Base-by-base conservation (phyloP, 92 coral and sea anemone genomes). In the Phymanthus crucifer region DNA sequence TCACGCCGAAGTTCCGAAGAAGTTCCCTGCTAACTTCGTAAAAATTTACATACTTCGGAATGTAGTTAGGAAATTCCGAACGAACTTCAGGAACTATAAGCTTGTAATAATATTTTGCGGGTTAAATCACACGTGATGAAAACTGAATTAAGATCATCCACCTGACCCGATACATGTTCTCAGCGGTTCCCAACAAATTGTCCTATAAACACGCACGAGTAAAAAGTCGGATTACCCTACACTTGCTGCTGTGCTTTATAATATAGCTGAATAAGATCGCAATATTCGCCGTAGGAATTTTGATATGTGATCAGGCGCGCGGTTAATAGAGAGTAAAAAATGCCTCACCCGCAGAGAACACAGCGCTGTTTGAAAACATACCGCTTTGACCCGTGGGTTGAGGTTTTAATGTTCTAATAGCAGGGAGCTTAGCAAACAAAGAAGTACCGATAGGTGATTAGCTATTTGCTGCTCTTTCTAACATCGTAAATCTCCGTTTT, bases 331-430 rank as follows among this genome's bases (percentile, higher is more conserved):
- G 36, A 61, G 68, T 34, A 24, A 29, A 27, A 27, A 13, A 6
- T 29, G 14, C 2, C 11, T 24, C 68, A 6, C 68, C 68, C 68
- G 68, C 34, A 61, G 68, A 34, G 18, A 61, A 21, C 68, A 17
- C 68, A 61, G 29, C 68, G 29, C 33, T 26, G 26, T 17, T 61
- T 61, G 29, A 61, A 23, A 71, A 71, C 29, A 40, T 1, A 48
- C 75, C 75, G 57, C 52, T 8, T 18, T 71, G 75, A 71, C 75
- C 75, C 26, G 23, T 2, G 75, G 40, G 6, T 40, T 36, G 57
- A 45, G 31, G 50, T 23, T 36, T 36, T 38, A 71, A 1, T 27
- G 56, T 71, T 35, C 18, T 71, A 45, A 71, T 71, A 71, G 75
- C 52, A 24, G 75, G 75, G 75, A 36, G 75, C 75, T 36, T 71